phyloP scores from a whole-genome alignment of 2,797 vertebrate genomes.

The Argentina silus region DNA sequence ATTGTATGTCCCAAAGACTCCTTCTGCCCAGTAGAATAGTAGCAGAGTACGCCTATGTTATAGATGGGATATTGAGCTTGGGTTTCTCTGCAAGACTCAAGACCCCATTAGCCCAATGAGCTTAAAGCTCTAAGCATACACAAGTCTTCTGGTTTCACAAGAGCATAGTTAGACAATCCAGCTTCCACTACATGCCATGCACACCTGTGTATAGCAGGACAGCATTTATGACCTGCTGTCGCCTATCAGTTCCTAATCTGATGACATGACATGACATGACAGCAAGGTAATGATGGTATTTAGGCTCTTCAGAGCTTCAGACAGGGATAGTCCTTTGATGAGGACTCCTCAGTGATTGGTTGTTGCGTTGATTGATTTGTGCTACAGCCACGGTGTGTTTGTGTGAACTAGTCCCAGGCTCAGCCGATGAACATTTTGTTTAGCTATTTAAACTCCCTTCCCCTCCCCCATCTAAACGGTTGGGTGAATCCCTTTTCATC shows the following conservation, averaged over 20 bases:
- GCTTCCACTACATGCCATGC: too few relatives aligned
- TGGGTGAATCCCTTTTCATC: neutral
- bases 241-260: neutral
- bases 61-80: too few relatives aligned
- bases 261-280: neutral
- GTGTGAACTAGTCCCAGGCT: constrained; percentile 12
- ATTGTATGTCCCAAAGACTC: too few relatives aligned
- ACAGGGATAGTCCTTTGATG: constrained; percentile 48
- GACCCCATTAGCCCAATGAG: too few relatives aligned
- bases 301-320: neutral
- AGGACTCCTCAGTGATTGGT: constrained; percentile 7
- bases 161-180: too few relatives aligned
- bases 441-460: neutral
- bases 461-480: neutral
- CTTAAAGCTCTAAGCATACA: too few relatives aligned
- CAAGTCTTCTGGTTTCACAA: too few relatives aligned
- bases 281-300: neutral
- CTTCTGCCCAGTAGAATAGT: too few relatives aligned
- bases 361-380: constrained; percentile 52
- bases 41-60: too few relatives aligned
- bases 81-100: too few relatives aligned
- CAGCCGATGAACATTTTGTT: constrained; percentile 10
- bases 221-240: neutral
- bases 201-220: neutral
- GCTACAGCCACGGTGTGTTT: constrained; percentile 43